Evolutionary conservation across 2,888 invertebrate species (phyloP), one percentile per base, ranked within the genome.

Genomic region (Oligia strigilis): DNA sequence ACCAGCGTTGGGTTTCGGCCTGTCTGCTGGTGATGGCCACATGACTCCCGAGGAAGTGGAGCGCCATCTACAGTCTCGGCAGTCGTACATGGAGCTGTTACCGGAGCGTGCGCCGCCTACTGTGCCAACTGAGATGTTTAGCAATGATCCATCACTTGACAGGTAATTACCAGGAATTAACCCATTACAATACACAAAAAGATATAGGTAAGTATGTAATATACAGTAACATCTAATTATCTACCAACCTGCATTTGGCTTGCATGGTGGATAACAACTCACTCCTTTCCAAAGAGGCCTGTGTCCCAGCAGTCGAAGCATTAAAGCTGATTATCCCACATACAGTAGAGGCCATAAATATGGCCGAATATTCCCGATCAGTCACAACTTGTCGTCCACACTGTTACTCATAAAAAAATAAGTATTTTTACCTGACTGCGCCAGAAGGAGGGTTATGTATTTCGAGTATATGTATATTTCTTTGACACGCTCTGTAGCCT

Each of bases 31-130:
- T 52, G 98, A 98, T 92, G 98, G 98, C 43, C 98, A 98, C 91
- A 98, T 99, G 98, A 99, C 99, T 14, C 98, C 99, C 0, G 99
- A 99, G 92, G 99, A 99, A 94, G 98, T 99, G 13, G 99, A 99
- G 93, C 97, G 99, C 64, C 99, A 99, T 93, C 96, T 99, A 84
- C 99, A 99, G 93, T 98, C 99, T 23, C 97, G 98, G 29, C 98
- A 98, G 90, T 98, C 98, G 46, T 98, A 98, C 93, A 96, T 98
- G 95, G 98, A 99, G 94, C 96, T 99, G 84, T 97, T 98, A 85
- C 98, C 98, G 3, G 99, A 99, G 93, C 98, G 98, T 88, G 98
- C 99, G 55, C 99, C 99, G 0, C 98, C 99, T 1, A 99, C 99
- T 19, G 98, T 99, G 52, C 99, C 99, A 8, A 98, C 98, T 65